Evolutionary conservation across 2,113 vertebrate genomes (phyloP).

Genomic region (Rhizomys pruinosus): DNA sequence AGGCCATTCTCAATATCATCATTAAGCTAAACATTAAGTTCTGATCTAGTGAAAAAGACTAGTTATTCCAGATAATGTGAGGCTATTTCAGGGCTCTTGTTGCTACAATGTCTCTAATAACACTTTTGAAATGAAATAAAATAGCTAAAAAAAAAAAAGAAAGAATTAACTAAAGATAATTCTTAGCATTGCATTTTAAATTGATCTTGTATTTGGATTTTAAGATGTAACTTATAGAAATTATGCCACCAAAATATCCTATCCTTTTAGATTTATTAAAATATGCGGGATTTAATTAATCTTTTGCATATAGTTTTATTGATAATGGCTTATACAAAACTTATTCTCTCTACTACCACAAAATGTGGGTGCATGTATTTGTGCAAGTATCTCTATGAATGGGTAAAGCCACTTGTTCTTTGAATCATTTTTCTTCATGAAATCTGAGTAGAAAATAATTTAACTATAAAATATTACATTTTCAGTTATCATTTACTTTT

Average conservation of each 20-base stretch:
- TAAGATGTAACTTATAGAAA: slow-evolving; percentile 9
- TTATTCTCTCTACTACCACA: neutral
- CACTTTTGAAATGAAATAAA: neutral
- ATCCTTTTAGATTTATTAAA: neutral
- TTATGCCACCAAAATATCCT: neutral
- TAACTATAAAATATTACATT: neutral
- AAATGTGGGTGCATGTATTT: neutral
- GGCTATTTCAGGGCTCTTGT: neutral
- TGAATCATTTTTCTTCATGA: neutral
- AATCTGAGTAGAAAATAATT: neutral
- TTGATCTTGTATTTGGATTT: neutral
- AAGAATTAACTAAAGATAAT: too few species aligned
- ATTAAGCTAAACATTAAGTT: neutral
- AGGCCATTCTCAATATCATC: neutral
- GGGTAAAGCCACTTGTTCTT: neutral
- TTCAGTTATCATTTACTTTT: neutral
- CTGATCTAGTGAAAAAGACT: neutral
- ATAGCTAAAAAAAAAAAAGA: too few species aligned
- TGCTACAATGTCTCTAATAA: neutral
- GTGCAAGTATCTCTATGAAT: neutral
- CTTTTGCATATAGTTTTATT: neutral
- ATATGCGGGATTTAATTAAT: neutral
- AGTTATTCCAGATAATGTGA: neutral
- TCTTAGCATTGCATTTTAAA: neutral
- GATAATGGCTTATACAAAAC: neutral